Base-by-base conservation (phyloP, 2,113 vertebrate species). In the Barnardius zonarius region DNA sequence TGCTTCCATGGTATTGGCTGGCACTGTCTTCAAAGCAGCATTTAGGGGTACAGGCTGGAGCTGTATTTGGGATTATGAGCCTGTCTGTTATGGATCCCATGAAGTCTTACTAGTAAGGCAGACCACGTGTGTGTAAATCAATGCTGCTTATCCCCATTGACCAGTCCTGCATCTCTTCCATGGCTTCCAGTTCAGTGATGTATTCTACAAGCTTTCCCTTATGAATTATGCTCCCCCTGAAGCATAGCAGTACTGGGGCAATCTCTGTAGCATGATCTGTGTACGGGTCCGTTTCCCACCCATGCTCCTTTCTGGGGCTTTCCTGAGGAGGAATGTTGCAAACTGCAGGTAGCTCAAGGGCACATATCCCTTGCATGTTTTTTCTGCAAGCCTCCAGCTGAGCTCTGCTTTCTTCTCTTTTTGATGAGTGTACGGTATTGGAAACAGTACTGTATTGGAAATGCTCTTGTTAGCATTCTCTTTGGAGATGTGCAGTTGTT, bases 401-500 rank as follows among this genome's bases (percentile, higher is more conserved):
- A 81, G 51, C 37, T 88, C 67, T 89, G 25, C 43, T 83, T 83
- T 51, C 44, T 90, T 59, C 9, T 75, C 24, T 75, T 93, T 25
- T 83, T 90, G 48, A 37, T 44, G 54, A 69, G 18, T 5, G 6
- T 79, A 41, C 25, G 37, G 41, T 85, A 43, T 30, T 87, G 85
- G 69, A 86, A 63, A 39, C 48, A 30, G 57, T 68, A 66, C 35
- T 46, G 33, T 85, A 49, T 28, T 87, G 88, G 72, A 88, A 68
- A 39, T 54, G 16, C 46, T 70, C 16, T 51, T 88, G 33, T 78
- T 95, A 81, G 46, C 22, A 51, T 93, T 96, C 88, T 90, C n/a
- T 86, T 90, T 88, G 89, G 48, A 92, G 78, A 81, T 77, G 17
- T 66, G 57, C 77, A 92, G 89, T 91, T 93, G 59, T 59, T 87